Evolutionary conservation across 2,888 invertebrate genomes (phyloP).

Genomic region (Morpho deidamia): DNA sequence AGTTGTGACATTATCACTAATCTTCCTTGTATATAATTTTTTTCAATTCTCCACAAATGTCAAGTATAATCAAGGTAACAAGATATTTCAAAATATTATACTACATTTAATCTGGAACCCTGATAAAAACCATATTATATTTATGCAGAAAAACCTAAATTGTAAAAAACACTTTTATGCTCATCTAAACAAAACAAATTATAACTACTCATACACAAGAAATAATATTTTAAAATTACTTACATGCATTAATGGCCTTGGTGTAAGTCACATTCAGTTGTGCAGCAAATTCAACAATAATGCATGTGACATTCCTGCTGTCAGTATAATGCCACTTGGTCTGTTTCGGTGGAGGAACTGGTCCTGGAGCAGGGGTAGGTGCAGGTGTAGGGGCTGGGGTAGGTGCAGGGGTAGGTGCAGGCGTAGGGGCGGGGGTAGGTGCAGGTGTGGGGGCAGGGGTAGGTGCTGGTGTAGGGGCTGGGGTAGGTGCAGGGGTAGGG

Average conservation of each 20-base stretch:
- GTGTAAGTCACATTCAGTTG: slow-evolving; percentile 80
- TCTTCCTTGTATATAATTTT: no score
- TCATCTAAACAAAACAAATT: no score
- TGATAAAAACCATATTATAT: no score
- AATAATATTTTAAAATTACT: slow-evolving; percentile 32
- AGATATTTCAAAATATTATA: no score
- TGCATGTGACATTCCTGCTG: slow-evolving; percentile 75
- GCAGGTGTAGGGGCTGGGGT: slow-evolving; percentile 52
- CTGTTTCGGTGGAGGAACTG: slow-evolving; percentile 47
- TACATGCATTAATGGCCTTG: slow-evolving; percentile 42
- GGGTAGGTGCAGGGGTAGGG: slow-evolving; percentile 32
- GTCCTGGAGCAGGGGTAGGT: slow-evolving; percentile 43
- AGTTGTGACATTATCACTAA: no score
- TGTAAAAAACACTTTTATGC: no score
- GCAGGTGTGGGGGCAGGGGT: slow-evolving; percentile 1
- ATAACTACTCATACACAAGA: no score
- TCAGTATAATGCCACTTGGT: slow-evolving; percentile 50
- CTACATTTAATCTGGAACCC: no score
- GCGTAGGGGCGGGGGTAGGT: slow-evolving; percentile 5
- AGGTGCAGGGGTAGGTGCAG: slow-evolving; percentile 35
- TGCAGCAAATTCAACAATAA: slow-evolving; percentile 82
- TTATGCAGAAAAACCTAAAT: no score
- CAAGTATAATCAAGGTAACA: no score
- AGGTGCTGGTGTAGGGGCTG: slow-evolving; percentile 26
- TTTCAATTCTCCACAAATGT: no score